phyloP scores from a whole-genome alignment of 37 sponge, comb jelly and placozoan species.

The Geodia barretti region DNA sequence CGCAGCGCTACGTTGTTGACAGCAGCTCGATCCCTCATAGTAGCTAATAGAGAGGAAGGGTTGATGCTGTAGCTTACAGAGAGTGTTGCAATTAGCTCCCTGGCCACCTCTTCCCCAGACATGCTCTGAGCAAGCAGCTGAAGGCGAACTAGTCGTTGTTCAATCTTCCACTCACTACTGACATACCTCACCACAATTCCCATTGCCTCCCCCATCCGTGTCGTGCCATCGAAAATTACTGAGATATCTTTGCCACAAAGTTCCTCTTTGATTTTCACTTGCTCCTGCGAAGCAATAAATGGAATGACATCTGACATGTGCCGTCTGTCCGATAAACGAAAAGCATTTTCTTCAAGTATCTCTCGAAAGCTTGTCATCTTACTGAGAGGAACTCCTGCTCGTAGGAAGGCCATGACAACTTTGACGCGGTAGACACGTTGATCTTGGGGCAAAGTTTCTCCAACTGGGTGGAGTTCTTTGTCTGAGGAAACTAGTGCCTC shows the following conservation, averaged over 20 bases:
- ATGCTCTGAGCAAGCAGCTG: conserved; percentile 2
- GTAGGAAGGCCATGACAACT: conserved; percentile 19
- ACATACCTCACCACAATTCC: conserved; percentile 9
- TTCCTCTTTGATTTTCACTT: conserved; percentile 11
- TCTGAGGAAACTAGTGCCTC: conserved; percentile 12
- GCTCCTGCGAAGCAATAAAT: conserved; percentile 27
- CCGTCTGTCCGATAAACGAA: background rate
- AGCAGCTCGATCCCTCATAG: conserved; percentile 22
- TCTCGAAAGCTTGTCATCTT: conserved; percentile 17
- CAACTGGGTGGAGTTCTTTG: background rate
- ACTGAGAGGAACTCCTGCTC: conserved; percentile 40
- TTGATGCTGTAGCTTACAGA: background rate
- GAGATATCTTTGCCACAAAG: conserved; percentile 1
- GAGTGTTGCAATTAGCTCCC: conserved; percentile 3
- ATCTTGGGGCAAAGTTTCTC: conserved; percentile 42
- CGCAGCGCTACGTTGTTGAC: conserved; percentile 17
- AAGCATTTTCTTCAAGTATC: conserved; percentile 36
- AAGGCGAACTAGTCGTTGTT: conserved; percentile 20
- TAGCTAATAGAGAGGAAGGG: background rate
- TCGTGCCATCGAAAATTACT: background rate
- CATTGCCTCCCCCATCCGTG: conserved; percentile 15
- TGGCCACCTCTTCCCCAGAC: conserved; percentile 24
- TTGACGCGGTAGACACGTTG: conserved; percentile 38
- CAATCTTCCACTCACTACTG: background rate
- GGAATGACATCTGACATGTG: conserved; percentile 39